A percentile compares a stretch with the other conserved stretches of the same genome.
Evolutionary conservation across 2,888 invertebrate species (phyloP).

Genomic region (Rhaphigaster nebulosa): DNA sequence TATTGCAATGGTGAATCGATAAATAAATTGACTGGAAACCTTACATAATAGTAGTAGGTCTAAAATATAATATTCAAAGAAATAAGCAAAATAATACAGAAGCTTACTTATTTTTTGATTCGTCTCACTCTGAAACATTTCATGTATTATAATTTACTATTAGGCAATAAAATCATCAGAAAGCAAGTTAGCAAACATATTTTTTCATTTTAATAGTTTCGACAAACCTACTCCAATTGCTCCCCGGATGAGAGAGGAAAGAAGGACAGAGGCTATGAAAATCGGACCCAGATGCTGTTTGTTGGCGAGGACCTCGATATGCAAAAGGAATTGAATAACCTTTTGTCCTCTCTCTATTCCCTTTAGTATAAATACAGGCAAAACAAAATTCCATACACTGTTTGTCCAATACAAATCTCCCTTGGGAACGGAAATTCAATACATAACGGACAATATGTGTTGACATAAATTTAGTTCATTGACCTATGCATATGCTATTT

Average conservation of each 20-base stretch:
- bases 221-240: background rate
- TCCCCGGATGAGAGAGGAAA: background rate
- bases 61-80: no score
- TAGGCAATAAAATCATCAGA: background rate
- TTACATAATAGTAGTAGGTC: no score
- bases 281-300: background rate
- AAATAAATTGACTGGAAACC: no score
- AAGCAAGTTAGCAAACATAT: background rate
- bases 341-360: background rate
- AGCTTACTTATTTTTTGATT: no score
- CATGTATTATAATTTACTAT: no score
- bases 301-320: background rate
- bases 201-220: background rate
- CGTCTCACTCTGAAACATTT: no score
- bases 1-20: no score
- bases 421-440: background rate
- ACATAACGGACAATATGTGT: background rate
- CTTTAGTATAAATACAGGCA: background rate
- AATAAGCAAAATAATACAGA: no score
- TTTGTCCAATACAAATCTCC: background rate
- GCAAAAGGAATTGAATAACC: constrained; percentile 17
- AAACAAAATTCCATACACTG: background rate
- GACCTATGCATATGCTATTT: background rate
- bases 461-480: background rate
- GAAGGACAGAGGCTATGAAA: background rate